phyloP scores from a whole-genome alignment of 2,113 vertebrate genomes.

The Donacobius atricapilla region DNA sequence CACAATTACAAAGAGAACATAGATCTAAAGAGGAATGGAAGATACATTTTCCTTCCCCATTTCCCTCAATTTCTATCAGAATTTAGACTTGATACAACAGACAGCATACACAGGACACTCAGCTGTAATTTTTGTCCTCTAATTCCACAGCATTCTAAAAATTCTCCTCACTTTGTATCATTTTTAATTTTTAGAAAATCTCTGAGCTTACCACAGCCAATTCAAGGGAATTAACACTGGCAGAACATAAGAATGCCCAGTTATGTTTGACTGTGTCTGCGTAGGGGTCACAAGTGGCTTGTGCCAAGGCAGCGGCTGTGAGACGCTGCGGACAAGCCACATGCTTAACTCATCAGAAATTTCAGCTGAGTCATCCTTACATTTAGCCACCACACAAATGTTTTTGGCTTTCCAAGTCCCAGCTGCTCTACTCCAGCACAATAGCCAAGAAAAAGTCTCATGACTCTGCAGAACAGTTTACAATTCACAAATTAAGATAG shows the following conservation, averaged over 20 bases:
- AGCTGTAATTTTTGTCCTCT: neutral
- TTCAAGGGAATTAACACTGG: neutral
- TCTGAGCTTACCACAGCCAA: neutral
- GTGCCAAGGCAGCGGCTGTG: neutral
- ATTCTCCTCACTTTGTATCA: fast-evolving
- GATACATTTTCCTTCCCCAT: neutral
- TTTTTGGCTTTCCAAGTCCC: neutral
- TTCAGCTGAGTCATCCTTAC: constrained; percentile 58
- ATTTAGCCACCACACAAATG: neutral
- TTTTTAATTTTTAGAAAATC: neutral
- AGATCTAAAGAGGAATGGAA: neutral
- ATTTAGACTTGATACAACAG: neutral
- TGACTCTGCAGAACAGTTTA: constrained; percentile 8
- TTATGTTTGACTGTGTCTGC: neutral
- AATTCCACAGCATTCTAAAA: neutral
- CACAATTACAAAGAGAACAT: neutral
- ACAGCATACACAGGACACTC: neutral
- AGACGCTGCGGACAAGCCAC: neutral
- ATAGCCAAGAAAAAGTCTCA: neutral
- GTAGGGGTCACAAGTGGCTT: neutral
- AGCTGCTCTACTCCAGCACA: neutral
- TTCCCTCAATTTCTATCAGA: neutral
- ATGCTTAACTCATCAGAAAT: neutral
- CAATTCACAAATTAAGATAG: neutral
- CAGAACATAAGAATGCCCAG: neutral